Percentiles rank a stretch among this genome's conserved stretches.
Conservation (phyloP, 1,140 invertebrate genomes). For the Cataglyphis hispanica region DNA sequence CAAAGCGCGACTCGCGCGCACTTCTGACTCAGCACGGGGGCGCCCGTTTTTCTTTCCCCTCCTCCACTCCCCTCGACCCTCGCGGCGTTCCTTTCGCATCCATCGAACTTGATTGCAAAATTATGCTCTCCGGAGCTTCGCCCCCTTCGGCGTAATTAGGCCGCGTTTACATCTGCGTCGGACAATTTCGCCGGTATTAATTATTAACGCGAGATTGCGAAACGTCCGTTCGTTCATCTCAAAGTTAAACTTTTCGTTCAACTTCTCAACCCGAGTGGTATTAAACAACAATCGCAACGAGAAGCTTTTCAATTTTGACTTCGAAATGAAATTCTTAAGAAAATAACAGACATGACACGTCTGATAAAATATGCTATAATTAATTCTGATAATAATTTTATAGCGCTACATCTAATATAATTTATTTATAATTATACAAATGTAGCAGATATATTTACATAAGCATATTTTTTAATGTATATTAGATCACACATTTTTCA, state of each 20-base stretch:
- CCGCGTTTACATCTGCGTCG: slow-evolving; percentile 23
- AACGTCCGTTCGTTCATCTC: slow-evolving; percentile 3
- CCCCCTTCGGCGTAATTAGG: slow-evolving; percentile 13
- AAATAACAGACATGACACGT: background rate
- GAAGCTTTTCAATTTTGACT: background rate
- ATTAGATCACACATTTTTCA: too few relatives aligned
- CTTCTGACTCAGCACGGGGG: slow-evolving; percentile 29
- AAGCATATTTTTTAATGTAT: background rate
- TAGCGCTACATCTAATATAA: background rate
- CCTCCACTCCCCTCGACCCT: background rate
- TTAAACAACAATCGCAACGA: slow-evolving; percentile 13
- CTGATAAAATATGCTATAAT: background rate
- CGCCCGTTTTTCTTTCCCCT: slow-evolving; percentile 26
- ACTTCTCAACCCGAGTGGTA: background rate
- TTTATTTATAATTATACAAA: background rate
- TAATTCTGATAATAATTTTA: background rate
- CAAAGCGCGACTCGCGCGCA: slow-evolving; percentile 20
- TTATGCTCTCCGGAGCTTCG: slow-evolving; percentile 35
- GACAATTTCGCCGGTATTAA: slow-evolving; percentile 47
- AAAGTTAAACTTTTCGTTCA: slow-evolving; percentile 4
- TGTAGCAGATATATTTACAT: background rate
- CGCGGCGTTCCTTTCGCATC: background rate
- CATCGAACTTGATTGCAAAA: slow-evolving; percentile 59
- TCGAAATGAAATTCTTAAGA: background rate
- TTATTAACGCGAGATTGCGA: slow-evolving; percentile 39